These are phyloP conservation scores for Automeris io DNA, from an alignment of 2,888 invertebrate species.

Conservation along the genomic window DNA sequence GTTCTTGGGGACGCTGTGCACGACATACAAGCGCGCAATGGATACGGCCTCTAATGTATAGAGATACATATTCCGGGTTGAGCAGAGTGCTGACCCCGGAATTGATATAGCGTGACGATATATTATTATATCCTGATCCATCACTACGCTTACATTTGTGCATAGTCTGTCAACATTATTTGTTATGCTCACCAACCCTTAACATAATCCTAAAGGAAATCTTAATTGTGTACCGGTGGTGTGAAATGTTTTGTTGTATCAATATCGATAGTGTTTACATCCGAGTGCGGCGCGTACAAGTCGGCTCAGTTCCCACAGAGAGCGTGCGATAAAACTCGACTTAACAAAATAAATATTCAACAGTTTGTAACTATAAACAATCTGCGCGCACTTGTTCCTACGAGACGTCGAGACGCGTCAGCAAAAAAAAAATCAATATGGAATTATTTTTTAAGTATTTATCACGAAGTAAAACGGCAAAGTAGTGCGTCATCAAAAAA, in stretches of 20 bases:
- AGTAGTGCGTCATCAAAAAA: no score
- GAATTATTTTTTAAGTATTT: background rate
- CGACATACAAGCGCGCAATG: no score
- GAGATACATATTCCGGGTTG: no score
- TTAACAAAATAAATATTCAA: constrained; percentile 74
- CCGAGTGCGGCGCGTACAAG: constrained; percentile 21
- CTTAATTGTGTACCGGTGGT: constrained; percentile 16
- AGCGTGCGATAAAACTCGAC: constrained; percentile 61
- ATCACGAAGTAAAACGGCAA: no score
- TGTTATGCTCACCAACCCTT: constrained; percentile 2
- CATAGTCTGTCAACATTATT: background rate
- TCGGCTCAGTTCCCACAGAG: constrained; percentile 53
- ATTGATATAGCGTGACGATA: no score
- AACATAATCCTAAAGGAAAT: constrained; percentile 11
- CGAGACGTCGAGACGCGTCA: constrained; percentile 25
- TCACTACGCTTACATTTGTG: background rate
- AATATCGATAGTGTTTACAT: constrained; percentile 38
- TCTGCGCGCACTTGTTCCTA: constrained; percentile 52
- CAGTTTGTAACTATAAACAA: constrained; percentile 66
- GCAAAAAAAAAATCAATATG: constrained; percentile 20
- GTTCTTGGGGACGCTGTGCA: no score
- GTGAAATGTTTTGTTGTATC: constrained; percentile 22
- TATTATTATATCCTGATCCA: no score
- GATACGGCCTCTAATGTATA: no score
- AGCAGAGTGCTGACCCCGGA: no score